phyloP scores from a whole-genome alignment of 2,113 vertebrate species.

The Charina bottae region DNA sequence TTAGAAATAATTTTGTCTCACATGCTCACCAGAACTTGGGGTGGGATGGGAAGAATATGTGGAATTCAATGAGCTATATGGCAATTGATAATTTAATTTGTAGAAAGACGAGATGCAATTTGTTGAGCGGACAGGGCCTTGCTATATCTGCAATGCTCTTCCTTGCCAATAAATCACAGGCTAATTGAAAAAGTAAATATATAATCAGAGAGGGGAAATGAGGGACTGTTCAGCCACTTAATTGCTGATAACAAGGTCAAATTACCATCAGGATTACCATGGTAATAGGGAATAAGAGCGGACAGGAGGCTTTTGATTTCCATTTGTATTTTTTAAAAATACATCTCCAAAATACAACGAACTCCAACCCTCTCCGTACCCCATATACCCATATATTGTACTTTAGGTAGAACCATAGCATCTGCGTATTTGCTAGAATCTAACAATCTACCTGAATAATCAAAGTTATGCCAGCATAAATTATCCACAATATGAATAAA shows the following conservation, averaged over 20 bases:
- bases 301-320: not conserved
- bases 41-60: not conserved
- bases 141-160: not conserved
- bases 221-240: not conserved
- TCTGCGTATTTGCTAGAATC: not conserved
- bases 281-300: not conserved
- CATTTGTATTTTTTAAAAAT: not conserved
- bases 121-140: not conserved
- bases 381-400: not conserved
- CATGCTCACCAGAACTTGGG: not conserved
- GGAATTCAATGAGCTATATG: not conserved
- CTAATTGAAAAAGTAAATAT: not conserved
- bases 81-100: not conserved
- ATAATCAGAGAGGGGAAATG: not conserved
- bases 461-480: not conserved
- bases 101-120: not conserved
- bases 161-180: not conserved
- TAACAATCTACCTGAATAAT: not conserved
- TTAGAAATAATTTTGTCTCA: not conserved
- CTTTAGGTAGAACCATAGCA: not conserved
- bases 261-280: not conserved
- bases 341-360: not conserved
- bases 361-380: not conserved
- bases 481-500: not conserved
- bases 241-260: conserved; percentile 1